Percentiles rank a stretch among this genome's conserved stretches.
These are phyloP conservation scores for Vireo altiloquus DNA, from an alignment of 2,113 vertebrate genomes.

Conservation along the genomic window DNA sequence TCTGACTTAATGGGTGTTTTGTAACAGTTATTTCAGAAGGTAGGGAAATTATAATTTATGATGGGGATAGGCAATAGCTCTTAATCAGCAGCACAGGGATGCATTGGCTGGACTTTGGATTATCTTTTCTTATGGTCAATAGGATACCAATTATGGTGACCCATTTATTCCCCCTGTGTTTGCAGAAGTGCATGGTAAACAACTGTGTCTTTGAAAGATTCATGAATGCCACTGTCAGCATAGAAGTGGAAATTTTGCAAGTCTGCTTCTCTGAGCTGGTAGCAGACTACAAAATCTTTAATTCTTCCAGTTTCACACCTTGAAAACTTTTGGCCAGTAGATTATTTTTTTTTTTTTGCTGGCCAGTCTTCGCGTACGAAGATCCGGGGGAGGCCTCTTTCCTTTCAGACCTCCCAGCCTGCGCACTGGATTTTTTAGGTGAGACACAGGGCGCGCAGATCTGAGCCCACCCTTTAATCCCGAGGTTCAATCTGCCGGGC, in stretches of 20 bases:
- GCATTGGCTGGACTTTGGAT: neutral
- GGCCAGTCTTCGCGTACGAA: too few relatives aligned
- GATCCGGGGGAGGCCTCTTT: too few relatives aligned
- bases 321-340: neutral
- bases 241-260: neutral
- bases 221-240: fast-evolving
- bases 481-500: too few relatives aligned
- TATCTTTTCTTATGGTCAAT: neutral
- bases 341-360: too few relatives aligned
- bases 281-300: neutral
- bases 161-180: neutral
- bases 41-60: neutral
- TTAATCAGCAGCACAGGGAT: neutral
- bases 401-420: too few relatives aligned
- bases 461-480: too few relatives aligned
- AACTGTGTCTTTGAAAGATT: neutral
- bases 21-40: neutral
- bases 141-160: neutral
- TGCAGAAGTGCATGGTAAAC: neutral
- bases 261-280: neutral
- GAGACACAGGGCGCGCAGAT: too few relatives aligned
- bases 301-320: neutral
- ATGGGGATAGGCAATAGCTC: neutral
- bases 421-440: too few relatives aligned
- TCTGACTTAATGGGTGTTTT: neutral